phyloP scores from a whole-genome alignment of 2,888 invertebrate species.

The Glyphotaelius pellucidus region DNA sequence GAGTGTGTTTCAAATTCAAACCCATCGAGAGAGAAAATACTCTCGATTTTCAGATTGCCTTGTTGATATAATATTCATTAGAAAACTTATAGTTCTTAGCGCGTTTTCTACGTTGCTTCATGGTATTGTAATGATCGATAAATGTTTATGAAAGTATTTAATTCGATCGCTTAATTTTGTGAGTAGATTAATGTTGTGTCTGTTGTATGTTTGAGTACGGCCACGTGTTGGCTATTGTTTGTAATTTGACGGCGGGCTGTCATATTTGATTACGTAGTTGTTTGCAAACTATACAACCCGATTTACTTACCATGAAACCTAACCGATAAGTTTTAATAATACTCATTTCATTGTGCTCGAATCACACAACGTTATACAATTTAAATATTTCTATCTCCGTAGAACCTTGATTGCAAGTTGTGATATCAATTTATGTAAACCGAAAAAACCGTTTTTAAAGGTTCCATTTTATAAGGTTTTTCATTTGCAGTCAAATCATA shows the following conservation, averaged over 20 bases:
- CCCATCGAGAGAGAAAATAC: neutral
- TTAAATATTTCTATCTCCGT: neutral
- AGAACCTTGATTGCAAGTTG: neutral
- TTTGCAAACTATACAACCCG: neutral
- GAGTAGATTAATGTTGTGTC: slow-evolving; percentile 22
- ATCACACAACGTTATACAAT: neutral
- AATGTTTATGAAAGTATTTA: neutral
- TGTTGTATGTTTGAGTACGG: slow-evolving; percentile 16
- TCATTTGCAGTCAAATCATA: neutral
- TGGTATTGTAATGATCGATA: slow-evolving; percentile 8
- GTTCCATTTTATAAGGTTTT: neutral
- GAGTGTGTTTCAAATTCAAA: neutral
- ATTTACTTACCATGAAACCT: neutral
- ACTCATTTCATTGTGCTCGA: neutral
- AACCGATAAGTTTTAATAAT: neutral
- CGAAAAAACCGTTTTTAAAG: neutral
- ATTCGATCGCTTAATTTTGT: slow-evolving; percentile 32
- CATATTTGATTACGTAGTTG: slow-evolving; percentile 17
- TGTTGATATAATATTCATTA: neutral
- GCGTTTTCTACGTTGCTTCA: slow-evolving; percentile 1
- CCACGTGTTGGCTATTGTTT: slow-evolving; percentile 35
- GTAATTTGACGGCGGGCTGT: slow-evolving; percentile 36
- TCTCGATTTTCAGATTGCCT: neutral
- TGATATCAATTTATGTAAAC: neutral
- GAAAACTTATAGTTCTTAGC: neutral